These are phyloP conservation scores for Orchesella flavescens DNA, from an alignment of 2,888 invertebrate species.

Conservation along the genomic window DNA sequence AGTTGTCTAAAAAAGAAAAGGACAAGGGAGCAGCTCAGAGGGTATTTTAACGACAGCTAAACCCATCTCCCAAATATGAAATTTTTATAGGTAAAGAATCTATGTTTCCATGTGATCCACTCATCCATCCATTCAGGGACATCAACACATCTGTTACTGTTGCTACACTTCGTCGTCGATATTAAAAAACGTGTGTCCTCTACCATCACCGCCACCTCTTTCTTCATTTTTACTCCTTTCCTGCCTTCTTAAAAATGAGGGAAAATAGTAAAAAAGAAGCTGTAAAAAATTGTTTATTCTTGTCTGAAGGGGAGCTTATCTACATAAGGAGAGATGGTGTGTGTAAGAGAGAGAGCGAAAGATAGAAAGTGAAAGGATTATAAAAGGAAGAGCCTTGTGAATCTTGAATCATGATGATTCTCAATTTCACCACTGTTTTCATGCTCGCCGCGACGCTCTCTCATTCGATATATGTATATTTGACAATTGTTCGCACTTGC, in stretches of 20 bases:
- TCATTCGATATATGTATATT: no score
- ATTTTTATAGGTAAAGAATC: not conserved
- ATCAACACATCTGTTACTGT: conserved; percentile 1
- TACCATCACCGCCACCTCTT: not conserved
- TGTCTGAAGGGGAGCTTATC: no score
- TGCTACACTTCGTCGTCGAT: not conserved
- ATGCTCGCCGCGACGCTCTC: no score
- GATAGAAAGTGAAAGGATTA: conserved; percentile 1
- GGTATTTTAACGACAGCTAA: no score
- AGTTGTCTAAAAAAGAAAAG: no score
- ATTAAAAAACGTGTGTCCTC: conserved; percentile 1
- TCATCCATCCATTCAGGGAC: conserved; percentile 4
- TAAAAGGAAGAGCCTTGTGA: not conserved
- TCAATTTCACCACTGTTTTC: no score
- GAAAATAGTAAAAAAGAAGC: conserved; percentile 1
- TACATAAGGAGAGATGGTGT: no score
- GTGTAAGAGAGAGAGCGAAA: not conserved
- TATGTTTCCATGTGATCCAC: not conserved
- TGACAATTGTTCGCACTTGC: no score
- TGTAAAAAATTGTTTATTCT: not conserved
- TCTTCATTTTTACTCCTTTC: not conserved
- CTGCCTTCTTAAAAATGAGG: not conserved
- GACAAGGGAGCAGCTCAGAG: no score
- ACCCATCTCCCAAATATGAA: not conserved
- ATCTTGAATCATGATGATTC: no score